Base-by-base conservation (phyloP, 2,113 vertebrate genomes). In the Elachura formosa region DNA sequence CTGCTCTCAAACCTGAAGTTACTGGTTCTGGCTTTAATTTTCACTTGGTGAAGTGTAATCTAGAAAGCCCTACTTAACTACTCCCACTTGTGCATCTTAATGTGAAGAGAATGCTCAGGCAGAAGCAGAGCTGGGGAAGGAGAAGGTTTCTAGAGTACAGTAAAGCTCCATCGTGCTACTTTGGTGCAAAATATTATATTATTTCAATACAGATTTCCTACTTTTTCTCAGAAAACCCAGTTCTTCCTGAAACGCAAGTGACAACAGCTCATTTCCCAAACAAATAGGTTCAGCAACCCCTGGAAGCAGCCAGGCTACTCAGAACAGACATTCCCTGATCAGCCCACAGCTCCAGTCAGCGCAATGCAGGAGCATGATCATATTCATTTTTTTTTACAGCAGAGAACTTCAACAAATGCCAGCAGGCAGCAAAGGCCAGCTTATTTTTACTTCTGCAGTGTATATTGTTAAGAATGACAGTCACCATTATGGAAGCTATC, bases 401-500 rank as follows among this genome's bases (percentile, higher is more conserved):
- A 23, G 25, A 63, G 84, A 83, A 48, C 82, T 59, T 28, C 91
- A 91, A 96, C 80, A 91, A 85, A 88, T 68, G 77, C 72, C 12
- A 4, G 72, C 84, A 96, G 91, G 89, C 74, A 96, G 89, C 81
- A 87, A 94, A 93, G 78, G 87, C 91, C 90, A 93, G 43, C n/a
- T 22, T 1, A 87, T 91, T 94, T 86, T 48, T 95, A 89, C 69
- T 96, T 90, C 79, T 84, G 58, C 58, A 80, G 84, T 73, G 77
- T 73, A 87, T 83, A 71, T 93, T n/a, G 88, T 74, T 63, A 81
- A 79, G 91, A 93, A 71, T 94, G 89, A 93, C 94, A 93, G 82
- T 41, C 84, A 90, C 69, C 51, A 74, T 94, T 91, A 96, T 84
- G 67, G 91, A 96, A 97, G 81, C 87, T 78, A 96, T 94, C 91